Evolutionary conservation across 2,113 vertebrate genomes (phyloP).

Genomic region (Pelvicachromis taeniatus): DNA sequence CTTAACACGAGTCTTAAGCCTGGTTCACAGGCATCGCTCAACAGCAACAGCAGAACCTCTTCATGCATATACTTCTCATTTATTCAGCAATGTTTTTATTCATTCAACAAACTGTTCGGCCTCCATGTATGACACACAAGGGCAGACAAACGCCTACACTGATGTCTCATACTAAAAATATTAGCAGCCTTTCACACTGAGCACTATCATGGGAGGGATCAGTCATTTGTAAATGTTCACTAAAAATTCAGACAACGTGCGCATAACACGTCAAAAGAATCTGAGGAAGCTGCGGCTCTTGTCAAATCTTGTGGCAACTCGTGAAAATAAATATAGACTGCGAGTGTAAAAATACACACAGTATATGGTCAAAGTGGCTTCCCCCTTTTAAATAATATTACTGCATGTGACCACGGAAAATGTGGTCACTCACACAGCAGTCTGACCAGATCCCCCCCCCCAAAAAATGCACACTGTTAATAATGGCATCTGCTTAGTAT

Average conservation of each 20-base stretch:
- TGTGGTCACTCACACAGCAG: neutral
- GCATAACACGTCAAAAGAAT: neutral
- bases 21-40: neutral
- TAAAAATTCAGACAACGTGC: neutral
- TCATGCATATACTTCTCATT: neutral
- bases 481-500: neutral
- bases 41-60: neutral
- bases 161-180: neutral
- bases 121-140: neutral
- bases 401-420: slow-evolving; percentile 8
- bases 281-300: neutral
- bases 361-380: neutral
- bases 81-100: neutral
- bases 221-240: neutral
- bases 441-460: neutral
- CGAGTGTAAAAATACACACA: slow-evolving; percentile 4
- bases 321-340: neutral
- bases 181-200: neutral
- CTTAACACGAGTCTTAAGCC: neutral
- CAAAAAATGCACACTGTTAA: neutral
- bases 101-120: neutral
- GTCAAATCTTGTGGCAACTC: slow-evolving; percentile 2
- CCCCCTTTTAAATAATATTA: slow-evolving; percentile 8
- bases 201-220: neutral
- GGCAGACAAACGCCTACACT: neutral